Conservation (phyloP, 2,113 vertebrate species). For the Rynchops niger region DNA sequence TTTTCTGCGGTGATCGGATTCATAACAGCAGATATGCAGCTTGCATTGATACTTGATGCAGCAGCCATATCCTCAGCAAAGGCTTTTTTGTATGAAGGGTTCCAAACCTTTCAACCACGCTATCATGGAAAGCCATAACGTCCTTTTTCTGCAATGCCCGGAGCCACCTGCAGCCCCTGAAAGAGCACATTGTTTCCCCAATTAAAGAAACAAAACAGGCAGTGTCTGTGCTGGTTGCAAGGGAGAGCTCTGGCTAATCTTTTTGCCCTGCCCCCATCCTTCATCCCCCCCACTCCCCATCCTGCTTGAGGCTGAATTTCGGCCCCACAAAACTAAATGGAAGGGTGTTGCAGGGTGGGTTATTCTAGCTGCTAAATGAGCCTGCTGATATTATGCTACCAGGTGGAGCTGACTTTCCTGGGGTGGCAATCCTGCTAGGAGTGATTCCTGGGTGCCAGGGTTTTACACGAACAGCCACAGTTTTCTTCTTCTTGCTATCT, state of each 20-base stretch:
- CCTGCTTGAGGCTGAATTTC: neutral
- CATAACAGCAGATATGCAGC: constrained; percentile 37
- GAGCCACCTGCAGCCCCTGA: constrained; percentile 74
- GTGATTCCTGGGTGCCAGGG: neutral
- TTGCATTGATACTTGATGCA: constrained; percentile 50
- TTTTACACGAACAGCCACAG: neutral
- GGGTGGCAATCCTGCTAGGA: neutral
- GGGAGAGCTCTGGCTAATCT: neutral
- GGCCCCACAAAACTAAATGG: neutral
- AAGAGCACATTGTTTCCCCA: constrained; percentile 72
- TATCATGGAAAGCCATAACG: constrained; percentile 44
- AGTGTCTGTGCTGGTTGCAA: constrained; percentile 24
- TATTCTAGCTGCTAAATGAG: neutral
- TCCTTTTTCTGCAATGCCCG: constrained; percentile 41
- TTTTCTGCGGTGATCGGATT: neutral
- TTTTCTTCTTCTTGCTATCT: neutral
- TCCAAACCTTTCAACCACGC: constrained; percentile 44
- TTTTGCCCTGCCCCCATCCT: neutral
- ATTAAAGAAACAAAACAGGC: constrained; percentile 46
- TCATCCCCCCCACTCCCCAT: neutral
- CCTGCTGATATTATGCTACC: neutral
- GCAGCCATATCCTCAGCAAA: constrained; percentile 44
- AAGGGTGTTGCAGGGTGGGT: neutral
- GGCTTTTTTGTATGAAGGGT: constrained; percentile 45
- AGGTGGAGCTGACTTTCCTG: neutral